Conservation (phyloP, 2,113 vertebrate genomes). For the Pseudopodoces humilis region DNA sequence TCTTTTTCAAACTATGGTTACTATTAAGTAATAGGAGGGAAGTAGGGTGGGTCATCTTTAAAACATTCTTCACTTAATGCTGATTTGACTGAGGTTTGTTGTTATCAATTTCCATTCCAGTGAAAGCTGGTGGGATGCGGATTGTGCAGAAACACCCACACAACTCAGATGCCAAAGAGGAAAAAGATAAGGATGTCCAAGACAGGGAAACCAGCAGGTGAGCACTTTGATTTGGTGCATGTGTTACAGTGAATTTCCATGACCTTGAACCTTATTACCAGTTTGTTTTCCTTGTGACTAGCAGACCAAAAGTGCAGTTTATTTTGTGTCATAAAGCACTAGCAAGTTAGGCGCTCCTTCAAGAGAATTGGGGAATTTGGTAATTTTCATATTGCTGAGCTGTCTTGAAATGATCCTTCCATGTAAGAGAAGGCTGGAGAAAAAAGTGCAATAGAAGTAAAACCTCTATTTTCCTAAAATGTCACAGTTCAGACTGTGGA, state of each 20-base stretch:
- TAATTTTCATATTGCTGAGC: background rate
- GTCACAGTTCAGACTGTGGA: background rate
- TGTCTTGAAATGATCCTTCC: background rate
- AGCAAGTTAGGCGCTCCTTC: fast-evolving
- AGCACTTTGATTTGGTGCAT: background rate
- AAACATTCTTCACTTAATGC: background rate
- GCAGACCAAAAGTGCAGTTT: background rate
- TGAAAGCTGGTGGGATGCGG: constrained; percentile 96
- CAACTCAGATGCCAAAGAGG: constrained; percentile 78
- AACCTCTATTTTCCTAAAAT: background rate
- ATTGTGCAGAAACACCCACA: constrained; percentile 96
- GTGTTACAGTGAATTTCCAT: background rate
- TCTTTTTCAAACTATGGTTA: background rate
- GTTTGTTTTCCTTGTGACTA: background rate
- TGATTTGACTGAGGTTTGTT: background rate
- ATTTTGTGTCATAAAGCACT: background rate
- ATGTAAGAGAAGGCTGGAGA: background rate
- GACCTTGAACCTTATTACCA: background rate
- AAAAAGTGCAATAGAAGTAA: background rate
- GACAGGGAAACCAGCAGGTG: constrained; percentile 93
- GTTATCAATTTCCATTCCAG: constrained; percentile 70
- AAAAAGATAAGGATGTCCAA: constrained; percentile 86
- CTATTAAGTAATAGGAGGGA: background rate
- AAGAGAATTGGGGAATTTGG: background rate
- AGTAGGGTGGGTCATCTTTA: background rate